These are phyloP conservation scores for Elegia similella DNA, from an alignment of 2,888 invertebrate species.

Conservation along the genomic window DNA sequence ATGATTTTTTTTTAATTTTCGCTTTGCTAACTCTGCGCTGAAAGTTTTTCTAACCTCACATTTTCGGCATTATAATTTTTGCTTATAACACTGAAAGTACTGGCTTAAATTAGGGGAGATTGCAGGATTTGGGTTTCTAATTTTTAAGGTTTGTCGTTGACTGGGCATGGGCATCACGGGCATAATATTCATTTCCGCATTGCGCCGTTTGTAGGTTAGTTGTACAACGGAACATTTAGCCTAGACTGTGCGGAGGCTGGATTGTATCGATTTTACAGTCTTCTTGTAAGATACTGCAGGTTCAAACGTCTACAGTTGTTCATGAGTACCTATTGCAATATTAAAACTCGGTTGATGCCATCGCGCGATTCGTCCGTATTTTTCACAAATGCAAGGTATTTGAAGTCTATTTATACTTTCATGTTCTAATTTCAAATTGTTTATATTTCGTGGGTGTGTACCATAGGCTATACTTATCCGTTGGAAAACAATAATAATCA, in stretches of 20 bases:
- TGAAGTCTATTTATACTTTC: constrained; percentile 14
- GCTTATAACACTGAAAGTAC: constrained; percentile 1
- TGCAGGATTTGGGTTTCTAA: neutral
- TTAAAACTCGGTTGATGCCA: neutral
- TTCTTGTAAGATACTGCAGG: constrained; percentile 13
- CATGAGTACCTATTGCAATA: neutral
- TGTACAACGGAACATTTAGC: constrained; percentile 19
- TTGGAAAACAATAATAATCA: constrained; percentile 15
- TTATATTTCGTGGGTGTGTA: constrained; percentile 4
- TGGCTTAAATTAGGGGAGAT: neutral
- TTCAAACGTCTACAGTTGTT: neutral
- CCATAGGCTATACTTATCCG: constrained; percentile 1
- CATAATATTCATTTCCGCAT: constrained; percentile 16
- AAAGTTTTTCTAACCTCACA: constrained; percentile 64
- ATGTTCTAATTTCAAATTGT: constrained; percentile 20
- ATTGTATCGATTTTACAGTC: constrained; percentile 32
- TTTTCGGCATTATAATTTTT: neutral
- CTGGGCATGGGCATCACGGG: neutral
- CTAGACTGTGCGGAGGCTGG: constrained; percentile 33
- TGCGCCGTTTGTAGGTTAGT: constrained; percentile 18
- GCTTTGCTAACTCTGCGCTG: constrained; percentile 34
- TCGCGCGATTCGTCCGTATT: neutral
- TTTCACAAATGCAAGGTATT: neutral
- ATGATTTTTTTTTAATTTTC: constrained; percentile 40
- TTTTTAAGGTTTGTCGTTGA: constrained; percentile 1